Conservation (phyloP, 2,113 vertebrate species). For the Uropsilus gracilis region DNA sequence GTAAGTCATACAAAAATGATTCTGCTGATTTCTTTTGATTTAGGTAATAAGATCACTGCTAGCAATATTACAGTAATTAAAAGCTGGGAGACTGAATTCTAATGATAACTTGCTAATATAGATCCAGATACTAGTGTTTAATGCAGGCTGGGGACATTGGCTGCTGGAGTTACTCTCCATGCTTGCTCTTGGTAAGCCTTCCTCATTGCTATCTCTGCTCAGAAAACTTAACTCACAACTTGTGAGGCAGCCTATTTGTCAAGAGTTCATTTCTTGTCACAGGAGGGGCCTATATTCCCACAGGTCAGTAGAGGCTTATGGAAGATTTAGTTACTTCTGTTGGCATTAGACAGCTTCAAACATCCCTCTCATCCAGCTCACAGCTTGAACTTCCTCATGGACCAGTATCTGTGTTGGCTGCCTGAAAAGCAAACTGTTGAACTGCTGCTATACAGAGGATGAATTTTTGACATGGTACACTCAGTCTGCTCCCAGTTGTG, state of each 20-base stretch:
- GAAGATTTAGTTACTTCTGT: conserved; percentile 56
- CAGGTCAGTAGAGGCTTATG: conserved; percentile 23
- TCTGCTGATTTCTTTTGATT: neutral
- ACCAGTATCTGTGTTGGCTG: conserved; percentile 36
- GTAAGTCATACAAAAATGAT: neutral
- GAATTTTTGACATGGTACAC: conserved; percentile 44
- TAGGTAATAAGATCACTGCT: neutral
- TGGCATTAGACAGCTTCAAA: conserved; percentile 36
- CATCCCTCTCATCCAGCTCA: conserved; percentile 37
- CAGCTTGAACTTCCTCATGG: conserved; percentile 69
- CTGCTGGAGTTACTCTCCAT: neutral
- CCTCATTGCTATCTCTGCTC: neutral
- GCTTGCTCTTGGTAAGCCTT: neutral
- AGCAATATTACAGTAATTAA: neutral
- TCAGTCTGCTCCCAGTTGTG: conserved; percentile 30
- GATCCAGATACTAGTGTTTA: conserved; percentile 36
- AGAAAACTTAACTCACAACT: neutral
- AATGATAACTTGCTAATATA: neutral
- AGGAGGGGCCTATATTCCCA: neutral
- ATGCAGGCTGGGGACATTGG: neutral
- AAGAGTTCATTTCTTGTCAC: neutral
- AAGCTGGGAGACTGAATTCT: conserved; percentile 56
- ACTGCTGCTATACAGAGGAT: conserved; percentile 29
- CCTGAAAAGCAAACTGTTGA: conserved; percentile 67
- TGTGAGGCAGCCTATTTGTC: conserved; percentile 44